phyloP scores from a whole-genome alignment of 2,113 vertebrate genomes.

The Calyptomena viridis region DNA sequence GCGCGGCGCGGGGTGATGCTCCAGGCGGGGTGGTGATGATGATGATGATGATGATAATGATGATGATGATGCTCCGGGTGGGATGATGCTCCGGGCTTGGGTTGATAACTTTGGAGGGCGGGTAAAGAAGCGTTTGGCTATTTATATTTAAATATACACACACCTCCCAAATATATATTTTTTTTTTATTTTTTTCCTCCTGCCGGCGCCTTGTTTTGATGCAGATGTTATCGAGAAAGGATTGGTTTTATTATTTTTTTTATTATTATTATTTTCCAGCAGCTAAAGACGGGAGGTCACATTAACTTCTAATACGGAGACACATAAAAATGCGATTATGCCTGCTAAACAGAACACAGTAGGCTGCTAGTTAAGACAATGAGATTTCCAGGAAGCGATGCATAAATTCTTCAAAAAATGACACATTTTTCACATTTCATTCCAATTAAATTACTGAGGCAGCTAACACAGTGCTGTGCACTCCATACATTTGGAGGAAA shows the following conservation, averaged over 20 bases:
- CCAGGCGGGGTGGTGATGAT: not conserved
- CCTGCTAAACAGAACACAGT: conserved; percentile 77
- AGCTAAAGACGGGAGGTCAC: conserved; percentile 75
- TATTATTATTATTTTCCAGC: conserved; percentile 31
- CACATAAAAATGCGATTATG: conserved; percentile 81
- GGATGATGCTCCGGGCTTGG: not conserved
- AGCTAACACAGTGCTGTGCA: conserved; percentile 68
- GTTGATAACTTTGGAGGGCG: not conserved
- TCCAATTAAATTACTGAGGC: conserved; percentile 84
- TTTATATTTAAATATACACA: no score
- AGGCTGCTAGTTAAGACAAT: conserved; percentile 82
- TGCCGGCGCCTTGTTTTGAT: not conserved
- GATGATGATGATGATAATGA: not conserved
- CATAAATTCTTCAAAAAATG: conserved; percentile 80
- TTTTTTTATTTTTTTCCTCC: not conserved
- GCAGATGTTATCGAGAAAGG: conserved; percentile 26
- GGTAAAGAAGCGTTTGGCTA: not conserved
- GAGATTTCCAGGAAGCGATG: conserved; percentile 80
- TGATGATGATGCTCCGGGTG: not conserved
- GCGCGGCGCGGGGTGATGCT: not conserved
- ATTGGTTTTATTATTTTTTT: not conserved
- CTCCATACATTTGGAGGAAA: conserved; percentile 52
- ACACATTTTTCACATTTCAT: conserved; percentile 80
- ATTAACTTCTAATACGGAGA: conserved; percentile 76
- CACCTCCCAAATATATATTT: not conserved